phyloP scores from a whole-genome alignment of 2,797 vertebrate species.

The Mareca penelope region DNA sequence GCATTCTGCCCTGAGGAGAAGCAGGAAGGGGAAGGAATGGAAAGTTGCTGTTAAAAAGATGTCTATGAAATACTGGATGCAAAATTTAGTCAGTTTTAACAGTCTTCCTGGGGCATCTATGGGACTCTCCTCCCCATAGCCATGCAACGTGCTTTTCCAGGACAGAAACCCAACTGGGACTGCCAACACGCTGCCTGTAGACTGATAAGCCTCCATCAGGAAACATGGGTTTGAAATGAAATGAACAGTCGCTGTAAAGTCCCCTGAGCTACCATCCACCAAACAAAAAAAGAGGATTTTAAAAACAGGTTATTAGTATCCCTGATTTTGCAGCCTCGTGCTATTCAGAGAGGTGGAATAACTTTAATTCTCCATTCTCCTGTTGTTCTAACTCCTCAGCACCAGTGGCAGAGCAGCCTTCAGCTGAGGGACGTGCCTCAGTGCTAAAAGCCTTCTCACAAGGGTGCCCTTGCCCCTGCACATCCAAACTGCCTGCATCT shows the following conservation, averaged over 20 bases:
- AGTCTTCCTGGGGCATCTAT: not conserved
- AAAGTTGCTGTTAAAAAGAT: not conserved
- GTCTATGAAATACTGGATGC: not conserved
- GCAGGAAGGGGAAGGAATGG: accelerated
- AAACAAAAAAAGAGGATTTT: not conserved
- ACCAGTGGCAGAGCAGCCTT: not conserved
- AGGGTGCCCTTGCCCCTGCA: not conserved
- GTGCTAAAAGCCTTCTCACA: conserved; percentile 14
- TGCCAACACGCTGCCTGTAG: not conserved
- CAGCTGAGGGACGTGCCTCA: not conserved
- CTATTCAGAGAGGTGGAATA: not conserved
- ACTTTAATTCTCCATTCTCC: not conserved
- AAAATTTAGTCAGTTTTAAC: not conserved
- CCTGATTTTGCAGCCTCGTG: not conserved
- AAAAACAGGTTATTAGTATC: not conserved
- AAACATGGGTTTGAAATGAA: not conserved
- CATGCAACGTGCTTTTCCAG: not conserved
- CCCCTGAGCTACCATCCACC: not conserved
- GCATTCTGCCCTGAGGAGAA: not conserved
- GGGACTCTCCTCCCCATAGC: not conserved
- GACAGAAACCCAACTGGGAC: not conserved
- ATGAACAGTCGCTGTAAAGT: not conserved
- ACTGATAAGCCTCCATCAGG: not conserved
- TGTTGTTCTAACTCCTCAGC: not conserved
- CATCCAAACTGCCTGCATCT: not conserved